Conservation (phyloP, 2,888 invertebrate species). For the Chymomyza fuscimana region DNA sequence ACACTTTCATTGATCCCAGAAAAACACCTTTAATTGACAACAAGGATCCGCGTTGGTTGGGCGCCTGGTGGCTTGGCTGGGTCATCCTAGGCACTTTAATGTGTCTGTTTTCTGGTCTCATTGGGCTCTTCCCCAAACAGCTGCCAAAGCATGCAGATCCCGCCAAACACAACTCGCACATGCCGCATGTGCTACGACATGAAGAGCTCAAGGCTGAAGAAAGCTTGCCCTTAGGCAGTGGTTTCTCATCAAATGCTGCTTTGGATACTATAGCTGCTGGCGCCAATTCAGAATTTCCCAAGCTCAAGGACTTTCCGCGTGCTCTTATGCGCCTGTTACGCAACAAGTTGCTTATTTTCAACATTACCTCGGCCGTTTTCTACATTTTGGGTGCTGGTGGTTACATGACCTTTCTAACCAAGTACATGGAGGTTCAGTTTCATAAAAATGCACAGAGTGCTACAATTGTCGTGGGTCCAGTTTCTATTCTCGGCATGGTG, state of each 20-base stretch:
- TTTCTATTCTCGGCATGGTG: slow-evolving; percentile 83
- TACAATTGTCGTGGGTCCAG: slow-evolving; percentile 84
- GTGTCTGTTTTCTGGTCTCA: slow-evolving; percentile 83
- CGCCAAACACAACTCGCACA: slow-evolving; percentile 66
- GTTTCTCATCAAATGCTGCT: slow-evolving; percentile 68
- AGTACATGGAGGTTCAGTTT: slow-evolving; percentile 88
- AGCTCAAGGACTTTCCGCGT: slow-evolving; percentile 81
- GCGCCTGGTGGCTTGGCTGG: slow-evolving; percentile 90
- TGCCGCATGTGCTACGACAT: slow-evolving; percentile 72
- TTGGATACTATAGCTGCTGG: slow-evolving; percentile 64
- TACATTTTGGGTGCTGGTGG: slow-evolving; percentile 84
- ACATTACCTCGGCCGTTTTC: slow-evolving; percentile 84
- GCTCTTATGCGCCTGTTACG: slow-evolving; percentile 83
- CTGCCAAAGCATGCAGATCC: slow-evolving; percentile 63
- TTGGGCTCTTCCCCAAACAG: slow-evolving; percentile 84
- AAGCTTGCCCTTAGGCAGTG: slow-evolving; percentile 65
- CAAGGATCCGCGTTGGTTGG: slow-evolving; percentile 85
- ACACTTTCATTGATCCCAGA: slow-evolving; percentile 83
- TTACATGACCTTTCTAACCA: slow-evolving; percentile 86
- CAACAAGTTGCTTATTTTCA: slow-evolving; percentile 85
- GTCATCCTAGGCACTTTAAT: slow-evolving; percentile 81
- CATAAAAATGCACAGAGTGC: slow-evolving; percentile 84
- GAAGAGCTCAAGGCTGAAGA: slow-evolving; percentile 66
- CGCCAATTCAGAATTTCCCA: slow-evolving; percentile 73
- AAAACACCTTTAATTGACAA: slow-evolving; percentile 83